Percentiles rank a stretch among this genome's conserved stretches.
Conservation (phyloP, 2,888 invertebrate species). For the Ochropleura plecta region DNA sequence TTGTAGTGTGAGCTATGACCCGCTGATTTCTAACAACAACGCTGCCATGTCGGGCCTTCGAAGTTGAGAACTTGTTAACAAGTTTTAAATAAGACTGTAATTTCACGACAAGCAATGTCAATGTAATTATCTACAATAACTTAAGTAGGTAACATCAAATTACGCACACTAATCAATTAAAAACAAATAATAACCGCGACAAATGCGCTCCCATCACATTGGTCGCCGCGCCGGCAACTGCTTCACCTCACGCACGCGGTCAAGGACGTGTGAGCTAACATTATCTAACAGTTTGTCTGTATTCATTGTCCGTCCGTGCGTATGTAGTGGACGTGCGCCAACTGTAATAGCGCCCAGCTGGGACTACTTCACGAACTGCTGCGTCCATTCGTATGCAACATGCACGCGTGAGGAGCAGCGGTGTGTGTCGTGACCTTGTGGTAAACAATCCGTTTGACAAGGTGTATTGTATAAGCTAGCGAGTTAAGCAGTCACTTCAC, state of each 20-base stretch:
- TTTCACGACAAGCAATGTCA: background rate
- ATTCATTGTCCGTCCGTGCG: conserved; percentile 20
- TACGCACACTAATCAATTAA: background rate
- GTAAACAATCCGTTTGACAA: too few species aligned
- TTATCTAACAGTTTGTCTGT: conserved; percentile 18
- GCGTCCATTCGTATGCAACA: too few species aligned
- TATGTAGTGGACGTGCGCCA: background rate
- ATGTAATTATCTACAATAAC: background rate
- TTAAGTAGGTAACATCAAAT: background rate
- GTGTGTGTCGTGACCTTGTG: too few species aligned
- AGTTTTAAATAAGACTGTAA: too few species aligned
- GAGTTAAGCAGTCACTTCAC: too few species aligned
- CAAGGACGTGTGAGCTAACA: conserved; percentile 41
- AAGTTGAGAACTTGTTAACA: too few species aligned
- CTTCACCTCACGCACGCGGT: conserved; percentile 46
- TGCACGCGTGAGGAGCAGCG: too few species aligned
- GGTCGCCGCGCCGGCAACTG: background rate
- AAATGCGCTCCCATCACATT: conserved; percentile 24
- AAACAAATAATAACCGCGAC: background rate
- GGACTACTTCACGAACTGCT: too few species aligned
- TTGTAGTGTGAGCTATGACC: conserved; percentile 27
- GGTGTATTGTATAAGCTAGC: too few species aligned
- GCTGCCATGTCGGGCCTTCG: background rate
- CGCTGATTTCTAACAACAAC: background rate
- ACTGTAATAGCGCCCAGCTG: background rate